Base-by-base conservation (phyloP, 2,888 invertebrate species). In the Congeria kusceri region DNA sequence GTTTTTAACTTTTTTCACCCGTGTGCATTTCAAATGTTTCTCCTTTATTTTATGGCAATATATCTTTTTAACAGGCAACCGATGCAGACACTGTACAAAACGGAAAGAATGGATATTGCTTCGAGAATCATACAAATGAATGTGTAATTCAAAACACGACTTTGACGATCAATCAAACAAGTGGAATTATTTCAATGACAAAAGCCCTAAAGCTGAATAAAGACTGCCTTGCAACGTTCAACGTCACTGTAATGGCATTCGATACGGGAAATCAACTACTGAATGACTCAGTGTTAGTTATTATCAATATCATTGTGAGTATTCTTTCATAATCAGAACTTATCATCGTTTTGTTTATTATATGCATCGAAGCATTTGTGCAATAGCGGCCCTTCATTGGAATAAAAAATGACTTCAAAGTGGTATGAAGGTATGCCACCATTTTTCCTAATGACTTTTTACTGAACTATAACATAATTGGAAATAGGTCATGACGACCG, bases 1-100 rank as follows among this genome's bases (percentile, higher is more conserved):
- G n/a, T n/a, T n/a, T n/a, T n/a, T n/a, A n/a, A n/a, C n/a, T n/a
- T n/a, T n/a, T n/a, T n/a, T n/a, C n/a, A n/a, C n/a, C n/a, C n/a
- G n/a, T n/a, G n/a, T n/a, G n/a, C n/a, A n/a, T n/a, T n/a, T n/a
- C n/a, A n/a, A n/a, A n/a, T n/a, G n/a, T 11, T 32, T 39, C 11
- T 39, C 39, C 15, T 39, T 13, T 3, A 15, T 39, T 39, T 3
- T 39, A 39, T 39, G 9, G 15, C 39, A 39, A 39, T 39, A 39
- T 39, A 9, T 39, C n/a, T n/a, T 1, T 46, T 25, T 63, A 23
- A 9, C 46, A 63, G 62, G 62, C 62, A 1, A 44, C 44, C 18
- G 62, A 63, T 46, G 39, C 46, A 1, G 62, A 63, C 25, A 25
- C 15, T 46, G 62, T 23, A 44, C 15, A 2, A 20, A 63, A 63